Evolutionary conservation across 2,797 vertebrate species (phyloP), one percentile per base, ranked within the genome.

Genomic region (Typhlichthys eigenmanni): DNA sequence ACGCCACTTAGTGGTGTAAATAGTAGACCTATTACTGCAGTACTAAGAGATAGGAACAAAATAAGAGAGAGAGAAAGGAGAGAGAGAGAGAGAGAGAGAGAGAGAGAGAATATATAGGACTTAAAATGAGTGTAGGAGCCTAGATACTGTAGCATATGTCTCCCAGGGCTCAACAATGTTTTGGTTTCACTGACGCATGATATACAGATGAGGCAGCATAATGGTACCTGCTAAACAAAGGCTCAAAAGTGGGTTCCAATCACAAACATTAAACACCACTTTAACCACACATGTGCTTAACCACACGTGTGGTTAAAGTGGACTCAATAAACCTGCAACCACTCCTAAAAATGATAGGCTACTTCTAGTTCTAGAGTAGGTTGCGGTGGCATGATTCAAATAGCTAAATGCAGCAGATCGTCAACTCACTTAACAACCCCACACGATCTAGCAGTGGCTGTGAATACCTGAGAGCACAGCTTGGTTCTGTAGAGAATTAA

Each of bases 151-250:
- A 24, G 24, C 24, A 24, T 24, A 24, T 24, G 24, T 24, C 64
- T 76, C 74, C 60, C 55, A 47, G 46, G 62, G 17, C 38, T 63
- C 59, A 60, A 1, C 60, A 62, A 2, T 70, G 71, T 74, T 74
- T 62, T 64, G n/a, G 8, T 68, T 62, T 62, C 1, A 70, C n/a
- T 63, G 47, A 66, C 13, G 24, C 46, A 9, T 59, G 11, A 13
- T 24, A 24, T 64, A 60, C 51, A 55, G 4, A 5, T 43, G 16
- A n/a, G 16, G 47, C 9, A 11, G 7, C 48, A 51, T 38, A 12
- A 60, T 13, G 3, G 24, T 24, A 24, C 24, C 24, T 24, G 24
- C 24, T 24, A 4, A 24, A 24, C 24, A 24, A 24, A 24, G 3
- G 24, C 3, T 24, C 24, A 24, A 24, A 24, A 24, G 24, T 24